A percentile compares a stretch with the other conserved stretches of the same genome.
phyloP scores from a whole-genome alignment of 2,797 vertebrate species.

The Arrhamphus sclerolepis region DNA sequence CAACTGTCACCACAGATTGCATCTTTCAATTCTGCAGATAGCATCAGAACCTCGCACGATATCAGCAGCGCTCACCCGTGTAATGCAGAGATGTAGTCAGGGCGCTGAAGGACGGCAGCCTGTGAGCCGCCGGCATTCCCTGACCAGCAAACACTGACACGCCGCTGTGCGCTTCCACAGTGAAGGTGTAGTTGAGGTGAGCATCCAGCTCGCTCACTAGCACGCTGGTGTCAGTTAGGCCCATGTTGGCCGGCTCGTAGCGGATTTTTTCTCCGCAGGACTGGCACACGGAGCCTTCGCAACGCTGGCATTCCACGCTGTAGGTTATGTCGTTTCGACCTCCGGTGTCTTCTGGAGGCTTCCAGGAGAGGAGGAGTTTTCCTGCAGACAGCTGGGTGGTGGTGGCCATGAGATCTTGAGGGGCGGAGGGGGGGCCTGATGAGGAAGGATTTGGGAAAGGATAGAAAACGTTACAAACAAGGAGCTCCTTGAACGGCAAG shows the following conservation, averaged over 20 bases:
- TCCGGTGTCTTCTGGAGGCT: slow-evolving; percentile 82
- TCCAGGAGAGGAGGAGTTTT: slow-evolving; percentile 88
- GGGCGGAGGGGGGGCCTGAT: slow-evolving; percentile 89
- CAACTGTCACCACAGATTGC: slow-evolving; percentile 27
- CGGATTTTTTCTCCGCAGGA: slow-evolving; percentile 86
- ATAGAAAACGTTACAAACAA: not conserved
- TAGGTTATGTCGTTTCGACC: slow-evolving; percentile 89
- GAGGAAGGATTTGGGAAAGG: not conserved
- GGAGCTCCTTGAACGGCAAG: not conserved
- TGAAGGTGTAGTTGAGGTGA: slow-evolving; percentile 94
- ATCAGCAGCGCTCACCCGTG: slow-evolving; percentile 83
- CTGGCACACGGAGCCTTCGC: slow-evolving; percentile 81
- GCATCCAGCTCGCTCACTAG: slow-evolving; percentile 88
- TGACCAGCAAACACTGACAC: slow-evolving; percentile 81
- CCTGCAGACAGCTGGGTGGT: slow-evolving; percentile 79
- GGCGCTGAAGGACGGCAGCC: slow-evolving; percentile 73
- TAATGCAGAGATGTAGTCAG: slow-evolving; percentile 90
- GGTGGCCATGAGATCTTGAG: slow-evolving; percentile 75
- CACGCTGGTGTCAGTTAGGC: slow-evolving; percentile 78
- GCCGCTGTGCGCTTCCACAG: slow-evolving; percentile 86
- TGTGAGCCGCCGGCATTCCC: slow-evolving; percentile 54
- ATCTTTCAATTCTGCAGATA: slow-evolving; percentile 42
- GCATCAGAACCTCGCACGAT: slow-evolving; percentile 12
- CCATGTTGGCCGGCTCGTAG: slow-evolving; percentile 78
- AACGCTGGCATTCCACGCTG: slow-evolving; percentile 86